Percentiles rank a stretch among this genome's conserved stretches.
phyloP scores from a whole-genome alignment of 2,797 vertebrate species.

The Gephyroberyx darwinii region DNA sequence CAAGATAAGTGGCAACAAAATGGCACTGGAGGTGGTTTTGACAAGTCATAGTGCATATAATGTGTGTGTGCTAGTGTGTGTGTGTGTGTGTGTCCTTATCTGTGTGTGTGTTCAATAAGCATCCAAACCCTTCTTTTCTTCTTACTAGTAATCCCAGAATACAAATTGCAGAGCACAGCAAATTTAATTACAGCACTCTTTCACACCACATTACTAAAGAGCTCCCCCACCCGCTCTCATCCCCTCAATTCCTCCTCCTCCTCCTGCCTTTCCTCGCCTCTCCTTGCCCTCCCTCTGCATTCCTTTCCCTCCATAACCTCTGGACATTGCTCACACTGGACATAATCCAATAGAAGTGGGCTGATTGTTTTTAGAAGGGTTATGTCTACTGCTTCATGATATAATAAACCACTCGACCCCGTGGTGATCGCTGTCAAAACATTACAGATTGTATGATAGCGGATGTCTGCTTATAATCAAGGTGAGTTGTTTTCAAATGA shows the following conservation, averaged over 20 bases:
- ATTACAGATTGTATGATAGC: background rate
- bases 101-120: background rate
- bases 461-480: background rate
- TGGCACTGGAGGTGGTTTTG: too few relatives aligned
- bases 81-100: background rate
- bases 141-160: conserved; percentile 6
- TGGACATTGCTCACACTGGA: conserved; percentile 25
- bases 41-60: background rate
- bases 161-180: conserved; percentile 12
- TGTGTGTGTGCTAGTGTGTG: background rate
- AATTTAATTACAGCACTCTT: conserved; percentile 29
- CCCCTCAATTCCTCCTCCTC: background rate
- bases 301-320: conserved; percentile 9
- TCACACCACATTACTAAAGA: conserved; percentile 6
- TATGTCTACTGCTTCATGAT: conserved; percentile 25
- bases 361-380: conserved; percentile 30
- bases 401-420: conserved; percentile 33
- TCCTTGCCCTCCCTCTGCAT: background rate
- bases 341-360: conserved; percentile 17
- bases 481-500: conserved; percentile 33
- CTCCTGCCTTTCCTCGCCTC: background rate
- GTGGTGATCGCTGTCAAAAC: conserved; percentile 22
- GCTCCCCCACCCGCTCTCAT: conserved; percentile 20
- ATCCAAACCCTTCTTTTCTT: conserved; percentile 6
- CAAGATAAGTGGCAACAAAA: too few relatives aligned